Base-by-base conservation (phyloP, 2,888 invertebrate genomes). In the Apoderus coryli region DNA sequence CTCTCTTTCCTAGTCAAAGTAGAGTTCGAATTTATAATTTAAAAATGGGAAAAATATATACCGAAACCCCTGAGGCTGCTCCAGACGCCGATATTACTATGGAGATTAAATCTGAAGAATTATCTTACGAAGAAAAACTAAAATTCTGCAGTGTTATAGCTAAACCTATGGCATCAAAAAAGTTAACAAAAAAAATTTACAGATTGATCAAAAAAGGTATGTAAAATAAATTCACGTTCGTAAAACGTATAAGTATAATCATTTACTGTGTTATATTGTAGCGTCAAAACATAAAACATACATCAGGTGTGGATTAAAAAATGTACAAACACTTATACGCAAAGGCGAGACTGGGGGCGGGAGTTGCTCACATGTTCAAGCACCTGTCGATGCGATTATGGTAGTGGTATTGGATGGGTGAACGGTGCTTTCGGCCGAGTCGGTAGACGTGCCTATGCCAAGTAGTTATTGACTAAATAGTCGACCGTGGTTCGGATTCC, bases 301-400 rank as follows among this genome's bases (percentile, higher is more conserved):
- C 43, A 60, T 85, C 9, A 62, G 82, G 24, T 85, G 85, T 54
- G 96, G 96, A 1, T 64, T 96, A 0, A 88, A 88, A 60, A 86
- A 90, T 51, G 93, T 95, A 0, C 93, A 93, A 54, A 82, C 80
- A 37, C 75, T 81, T 44, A 63, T 96, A 16, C 69, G 92, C 13
- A 81, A 89, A 59, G 90, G 90, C 5, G 90, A 92, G 60, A 84
- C 70, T 44, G 95, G 93, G 13, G n/a, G n/a, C n/a, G n/a, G n/a
- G n/a, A n/a, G n/a, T n/a, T n/a, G n/a, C n/a, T n/a, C n/a, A n/a
- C n/a, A n/a, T n/a, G n/a, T n/a, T n/a, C n/a, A n/a, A n/a, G n/a
- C n/a, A n/a, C n/a, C n/a, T n/a, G n/a, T n/a, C n/a, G n/a, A n/a
- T n/a, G n/a, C n/a, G n/a, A n/a, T n/a, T n/a, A n/a, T n/a, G n/a